phyloP scores from a whole-genome alignment of 2,888 invertebrate species.

The Vesta saturnalis region DNA sequence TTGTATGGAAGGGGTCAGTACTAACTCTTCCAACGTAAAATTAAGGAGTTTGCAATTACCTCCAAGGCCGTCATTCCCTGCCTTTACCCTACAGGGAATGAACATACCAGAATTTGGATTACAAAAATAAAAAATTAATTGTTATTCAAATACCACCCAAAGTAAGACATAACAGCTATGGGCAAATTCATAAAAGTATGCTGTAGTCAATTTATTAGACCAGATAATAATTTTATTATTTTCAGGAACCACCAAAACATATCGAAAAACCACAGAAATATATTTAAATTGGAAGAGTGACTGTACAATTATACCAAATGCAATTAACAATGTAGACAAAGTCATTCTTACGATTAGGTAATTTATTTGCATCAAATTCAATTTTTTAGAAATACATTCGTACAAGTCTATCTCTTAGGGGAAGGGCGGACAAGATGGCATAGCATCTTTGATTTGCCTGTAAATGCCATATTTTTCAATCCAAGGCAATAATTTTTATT shows the following conservation, averaged over 20 bases:
- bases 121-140: slow-evolving; percentile 3
- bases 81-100: slow-evolving; percentile 5
- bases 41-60: too few relatives aligned
- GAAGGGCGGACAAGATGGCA: too few relatives aligned
- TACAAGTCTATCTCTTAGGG: background rate
- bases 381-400: background rate
- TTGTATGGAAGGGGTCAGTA: too few relatives aligned
- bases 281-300: background rate
- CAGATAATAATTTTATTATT: slow-evolving; percentile 3
- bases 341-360: background rate
- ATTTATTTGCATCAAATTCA: background rate
- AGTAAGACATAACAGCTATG: background rate
- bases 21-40: too few relatives aligned
- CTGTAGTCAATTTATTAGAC: background rate
- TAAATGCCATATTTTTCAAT: too few relatives aligned
- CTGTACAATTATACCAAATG: background rate
- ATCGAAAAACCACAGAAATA: background rate
- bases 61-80: too few relatives aligned
- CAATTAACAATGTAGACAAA: background rate
- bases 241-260: slow-evolving; percentile 1
- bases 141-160: too few relatives aligned
- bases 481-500: too few relatives aligned
- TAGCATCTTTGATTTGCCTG: too few relatives aligned
- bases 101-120: background rate
- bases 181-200: background rate